Percentiles rank a stretch among this genome's conserved stretches.
These are phyloP conservation scores for Rutpela maculata DNA, from an alignment of 2,888 invertebrate species.

Conservation along the genomic window DNA sequence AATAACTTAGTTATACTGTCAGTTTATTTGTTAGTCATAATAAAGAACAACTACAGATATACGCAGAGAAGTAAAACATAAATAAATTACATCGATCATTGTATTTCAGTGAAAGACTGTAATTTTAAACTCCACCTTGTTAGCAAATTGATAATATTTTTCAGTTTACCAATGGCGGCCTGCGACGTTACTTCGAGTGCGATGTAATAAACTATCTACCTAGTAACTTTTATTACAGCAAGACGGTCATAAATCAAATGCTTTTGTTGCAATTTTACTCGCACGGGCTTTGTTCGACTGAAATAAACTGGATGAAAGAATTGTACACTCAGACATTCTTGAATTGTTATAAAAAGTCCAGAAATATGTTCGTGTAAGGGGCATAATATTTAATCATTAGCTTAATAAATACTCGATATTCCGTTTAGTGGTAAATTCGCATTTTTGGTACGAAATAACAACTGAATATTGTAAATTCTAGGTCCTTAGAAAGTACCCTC, in stretches of 20 bases:
- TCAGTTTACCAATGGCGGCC: neutral
- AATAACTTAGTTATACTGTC: neutral
- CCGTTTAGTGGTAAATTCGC: no score
- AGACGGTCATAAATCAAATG: slow-evolving; percentile 33
- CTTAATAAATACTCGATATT: no score
- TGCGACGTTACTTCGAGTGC: slow-evolving; percentile 11
- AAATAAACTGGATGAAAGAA: slow-evolving; percentile 28
- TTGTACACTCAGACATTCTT: slow-evolving; percentile 5
- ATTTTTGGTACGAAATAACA: no score
- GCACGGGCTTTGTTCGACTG: slow-evolving; percentile 16
- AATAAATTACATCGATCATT: neutral
- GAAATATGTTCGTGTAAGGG: slow-evolving; percentile 1
- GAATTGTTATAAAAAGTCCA: slow-evolving; percentile 12
- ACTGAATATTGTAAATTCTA: no score
- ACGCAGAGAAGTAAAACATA: neutral
- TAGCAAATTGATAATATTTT: slow-evolving; percentile 32
- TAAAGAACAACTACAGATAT: neutral
- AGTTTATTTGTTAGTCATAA: neutral
- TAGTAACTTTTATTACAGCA: slow-evolving; percentile 37
- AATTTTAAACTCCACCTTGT: neutral
- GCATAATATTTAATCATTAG: neutral
- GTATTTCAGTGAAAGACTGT: neutral
- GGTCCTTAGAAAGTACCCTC: no score
- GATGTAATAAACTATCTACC: slow-evolving; percentile 32
- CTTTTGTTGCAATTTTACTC: slow-evolving; percentile 34